These are phyloP conservation scores for Trichosurus vulpecula DNA, from an alignment of 2,797 vertebrate species.

Conservation along the genomic window DNA sequence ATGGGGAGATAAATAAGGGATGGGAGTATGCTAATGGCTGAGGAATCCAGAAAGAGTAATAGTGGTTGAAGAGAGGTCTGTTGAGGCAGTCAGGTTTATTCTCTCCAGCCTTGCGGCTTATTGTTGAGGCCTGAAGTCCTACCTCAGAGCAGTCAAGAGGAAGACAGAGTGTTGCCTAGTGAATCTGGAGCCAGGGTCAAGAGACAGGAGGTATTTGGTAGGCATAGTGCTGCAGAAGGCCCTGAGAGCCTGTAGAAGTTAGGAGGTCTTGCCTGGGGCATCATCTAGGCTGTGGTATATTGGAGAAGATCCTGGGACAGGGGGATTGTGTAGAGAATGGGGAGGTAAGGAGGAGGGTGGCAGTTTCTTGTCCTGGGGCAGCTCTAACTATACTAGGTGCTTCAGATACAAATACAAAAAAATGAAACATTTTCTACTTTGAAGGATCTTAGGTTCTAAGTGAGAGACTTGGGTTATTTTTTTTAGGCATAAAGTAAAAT, in stretches of 20 bases:
- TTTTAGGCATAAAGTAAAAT: not conserved
- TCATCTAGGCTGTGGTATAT: not conserved
- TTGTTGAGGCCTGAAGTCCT: not conserved
- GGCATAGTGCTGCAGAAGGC: not conserved
- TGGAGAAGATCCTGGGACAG: not conserved
- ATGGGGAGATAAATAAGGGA: not conserved
- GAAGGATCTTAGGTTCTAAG: not conserved
- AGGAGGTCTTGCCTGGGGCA: not conserved
- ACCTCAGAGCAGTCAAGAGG: not conserved
- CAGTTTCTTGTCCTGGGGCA: not conserved
- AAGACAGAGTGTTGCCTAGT: not conserved
- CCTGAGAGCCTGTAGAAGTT: not conserved
- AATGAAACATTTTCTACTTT: not conserved
- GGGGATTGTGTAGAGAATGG: not conserved
- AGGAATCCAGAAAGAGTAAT: not conserved
- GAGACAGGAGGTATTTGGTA: not conserved
- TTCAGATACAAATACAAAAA: not conserved
- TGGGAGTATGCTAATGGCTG: not conserved
- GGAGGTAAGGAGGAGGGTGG: not conserved
- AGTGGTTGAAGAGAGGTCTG: not conserved
- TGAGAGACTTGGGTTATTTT: not conserved
- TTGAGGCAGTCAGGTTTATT: not conserved
- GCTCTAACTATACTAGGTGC: not conserved
- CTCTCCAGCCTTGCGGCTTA: not conserved
- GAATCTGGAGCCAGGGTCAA: not conserved